Evolutionary conservation across 2,113 vertebrate genomes (phyloP).

Genomic region (Octodon degus): DNA sequence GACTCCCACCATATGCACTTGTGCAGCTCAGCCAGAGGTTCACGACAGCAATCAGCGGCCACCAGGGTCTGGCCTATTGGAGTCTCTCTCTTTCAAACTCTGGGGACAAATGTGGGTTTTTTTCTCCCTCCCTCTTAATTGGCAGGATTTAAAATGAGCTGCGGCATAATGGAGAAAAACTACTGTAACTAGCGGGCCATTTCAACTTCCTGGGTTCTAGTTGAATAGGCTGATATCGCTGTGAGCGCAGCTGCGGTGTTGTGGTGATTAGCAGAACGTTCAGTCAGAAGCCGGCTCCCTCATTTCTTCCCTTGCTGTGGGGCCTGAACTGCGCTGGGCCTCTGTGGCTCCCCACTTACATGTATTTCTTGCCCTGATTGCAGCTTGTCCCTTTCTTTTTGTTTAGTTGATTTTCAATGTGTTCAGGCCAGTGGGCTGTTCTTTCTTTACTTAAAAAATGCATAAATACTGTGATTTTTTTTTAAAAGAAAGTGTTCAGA

Average conservation of each 20-base stretch:
- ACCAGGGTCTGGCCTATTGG: conserved; percentile 70
- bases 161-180: conserved; percentile 79
- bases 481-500: not conserved
- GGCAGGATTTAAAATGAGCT: conserved; percentile 79
- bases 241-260: conserved; percentile 80
- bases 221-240: conserved; percentile 79
- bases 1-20: not conserved
- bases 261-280: conserved; percentile 64
- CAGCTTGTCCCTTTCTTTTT: conserved; percentile 80
- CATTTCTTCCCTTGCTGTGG: conserved; percentile 73
- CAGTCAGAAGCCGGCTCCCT: conserved; percentile 69
- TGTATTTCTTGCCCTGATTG: conserved; percentile 75
- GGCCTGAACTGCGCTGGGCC: conserved; percentile 56
- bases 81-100: conserved; percentile 72
- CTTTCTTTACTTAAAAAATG: conserved; percentile 54
- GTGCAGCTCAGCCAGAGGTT: not conserved
- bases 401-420: conserved; percentile 75
- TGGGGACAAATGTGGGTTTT: conserved; percentile 60
- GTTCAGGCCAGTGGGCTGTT: not conserved
- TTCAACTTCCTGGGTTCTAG: conserved; percentile 71
- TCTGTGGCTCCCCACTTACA: not conserved
- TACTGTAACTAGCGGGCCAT: conserved; percentile 81
- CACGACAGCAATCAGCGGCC: conserved; percentile 7
- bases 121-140: conserved; percentile 69
- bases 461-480: not conserved